These are phyloP conservation scores for Brachyistius frenatus DNA, from an alignment of 2,113 vertebrate genomes.

Conservation along the genomic window DNA sequence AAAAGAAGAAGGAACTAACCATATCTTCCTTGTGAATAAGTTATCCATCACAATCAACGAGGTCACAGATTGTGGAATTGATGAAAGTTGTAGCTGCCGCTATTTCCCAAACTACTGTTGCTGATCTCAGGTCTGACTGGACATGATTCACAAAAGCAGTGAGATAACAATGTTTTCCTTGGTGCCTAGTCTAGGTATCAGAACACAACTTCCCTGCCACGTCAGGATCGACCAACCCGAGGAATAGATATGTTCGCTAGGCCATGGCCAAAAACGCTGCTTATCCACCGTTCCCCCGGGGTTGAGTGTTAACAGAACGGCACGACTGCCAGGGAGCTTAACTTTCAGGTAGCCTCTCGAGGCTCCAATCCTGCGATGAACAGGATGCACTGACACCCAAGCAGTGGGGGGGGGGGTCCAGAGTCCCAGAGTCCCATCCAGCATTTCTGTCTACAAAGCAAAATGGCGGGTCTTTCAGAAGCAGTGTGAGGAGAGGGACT, in stretches of 20 bases:
- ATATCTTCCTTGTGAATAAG: too few relatives aligned
- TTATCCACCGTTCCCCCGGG: background rate
- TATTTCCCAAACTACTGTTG: background rate
- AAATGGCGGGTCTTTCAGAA: conserved; percentile 6
- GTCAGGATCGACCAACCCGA: background rate
- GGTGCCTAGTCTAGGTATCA: background rate
- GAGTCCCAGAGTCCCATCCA: background rate
- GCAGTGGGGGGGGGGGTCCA: background rate
- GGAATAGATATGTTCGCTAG: background rate
- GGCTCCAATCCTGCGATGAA: background rate
- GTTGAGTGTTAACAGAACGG: background rate
- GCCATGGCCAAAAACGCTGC: background rate
- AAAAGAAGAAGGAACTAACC: too few relatives aligned
- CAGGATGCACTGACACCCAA: background rate
- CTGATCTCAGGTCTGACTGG: background rate
- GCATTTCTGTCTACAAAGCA: background rate
- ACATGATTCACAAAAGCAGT: background rate
- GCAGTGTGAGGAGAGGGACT: background rate
- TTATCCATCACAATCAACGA: too few relatives aligned
- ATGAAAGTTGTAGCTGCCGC: background rate
- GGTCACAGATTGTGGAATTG: background rate
- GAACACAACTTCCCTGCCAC: background rate
- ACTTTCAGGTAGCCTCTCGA: background rate
- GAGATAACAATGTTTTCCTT: background rate
- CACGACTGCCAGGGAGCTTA: background rate